A percentile compares a stretch with the other conserved stretches of the same genome.
These are phyloP conservation scores for Sylvilagus floridanus DNA, from an alignment of 2,797 vertebrate genomes.

Conservation along the genomic window DNA sequence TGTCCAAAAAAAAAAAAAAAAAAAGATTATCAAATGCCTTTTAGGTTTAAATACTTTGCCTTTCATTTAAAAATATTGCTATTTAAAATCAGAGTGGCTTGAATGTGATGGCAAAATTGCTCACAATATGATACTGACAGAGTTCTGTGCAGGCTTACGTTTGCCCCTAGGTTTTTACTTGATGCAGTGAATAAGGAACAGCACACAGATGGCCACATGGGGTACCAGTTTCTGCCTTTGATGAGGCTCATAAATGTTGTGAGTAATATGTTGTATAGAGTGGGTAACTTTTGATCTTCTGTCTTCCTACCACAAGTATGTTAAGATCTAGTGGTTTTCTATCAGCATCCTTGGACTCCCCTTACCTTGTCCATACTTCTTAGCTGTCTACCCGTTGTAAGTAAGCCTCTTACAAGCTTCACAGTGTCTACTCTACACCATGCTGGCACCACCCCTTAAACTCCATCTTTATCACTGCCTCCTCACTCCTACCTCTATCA, in stretches of 20 bases:
- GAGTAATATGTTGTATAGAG: not conserved
- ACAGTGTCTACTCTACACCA: not conserved
- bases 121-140: not conserved
- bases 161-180: not conserved
- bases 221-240: not conserved
- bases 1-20: no score
- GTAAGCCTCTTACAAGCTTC: no score
- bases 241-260: not conserved
- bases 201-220: not conserved
- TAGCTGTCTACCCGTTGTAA: not conserved
- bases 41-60: not conserved
- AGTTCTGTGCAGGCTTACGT: not conserved
- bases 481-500: not conserved
- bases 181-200: not conserved
- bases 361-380: not conserved
- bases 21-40: not conserved
- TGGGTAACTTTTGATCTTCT: not conserved
- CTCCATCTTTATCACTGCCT: no score
- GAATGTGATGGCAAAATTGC: not conserved
- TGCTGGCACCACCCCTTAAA: no score
- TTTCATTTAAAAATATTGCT: conserved; percentile 16
- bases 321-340: not conserved
- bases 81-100: not conserved
- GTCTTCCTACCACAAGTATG: not conserved
- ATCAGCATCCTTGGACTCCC: not conserved